Base-by-base conservation (phyloP, 2,797 vertebrate genomes). In the Pteropus rufus region DNA sequence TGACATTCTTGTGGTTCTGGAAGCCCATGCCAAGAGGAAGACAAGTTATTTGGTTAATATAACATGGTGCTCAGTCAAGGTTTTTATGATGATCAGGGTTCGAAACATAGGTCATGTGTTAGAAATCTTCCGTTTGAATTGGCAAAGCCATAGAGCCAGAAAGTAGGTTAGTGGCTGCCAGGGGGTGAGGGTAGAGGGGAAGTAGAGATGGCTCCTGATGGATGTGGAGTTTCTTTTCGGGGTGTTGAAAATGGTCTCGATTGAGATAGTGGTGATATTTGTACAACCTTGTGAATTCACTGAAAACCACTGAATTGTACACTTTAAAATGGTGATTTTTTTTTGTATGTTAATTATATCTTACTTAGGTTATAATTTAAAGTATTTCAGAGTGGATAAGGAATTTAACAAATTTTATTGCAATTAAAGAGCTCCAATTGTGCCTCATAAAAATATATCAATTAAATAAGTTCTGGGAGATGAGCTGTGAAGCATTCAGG, bases 301-400 rank as follows among this genome's bases (percentile, higher is more conserved):
- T 60, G 60, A 76, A 92, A 83, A 83, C 29, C 56, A 64, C 14
- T 49, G 49, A 60, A 18, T 7, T 56, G 54, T 75, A 23, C 6
- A 34, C 56, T 84, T 81, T 72, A 41, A 70, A 64, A 31, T 54
- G 44, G 52, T 64, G 26, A 69, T 75, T 80, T 39, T 41, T 41
- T 44, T 46, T 49, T 18, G 29, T 54, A 21, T 11, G 26, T 60
- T 70, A 58, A 29, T 75, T 81, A 72, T 62, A 77, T 92, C 16
- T 95, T 31, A 76, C 16, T 95, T 34, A 76, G 26, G 31, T 91
- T 80, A n/a, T 88, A 62, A 87, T 84, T 64, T 90, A 60, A 85
- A 87, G n/a, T 49, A 36, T 65, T 94, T 69, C 62, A 85, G 39
- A 89, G 34, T 75, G n/a, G 34, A 24, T 58, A 29, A 92, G 62